A percentile compares a stretch with the other conserved stretches of the same genome.
phyloP scores from a whole-genome alignment of 2,888 invertebrate species.

The Enchytraeus crypticus region DNA sequence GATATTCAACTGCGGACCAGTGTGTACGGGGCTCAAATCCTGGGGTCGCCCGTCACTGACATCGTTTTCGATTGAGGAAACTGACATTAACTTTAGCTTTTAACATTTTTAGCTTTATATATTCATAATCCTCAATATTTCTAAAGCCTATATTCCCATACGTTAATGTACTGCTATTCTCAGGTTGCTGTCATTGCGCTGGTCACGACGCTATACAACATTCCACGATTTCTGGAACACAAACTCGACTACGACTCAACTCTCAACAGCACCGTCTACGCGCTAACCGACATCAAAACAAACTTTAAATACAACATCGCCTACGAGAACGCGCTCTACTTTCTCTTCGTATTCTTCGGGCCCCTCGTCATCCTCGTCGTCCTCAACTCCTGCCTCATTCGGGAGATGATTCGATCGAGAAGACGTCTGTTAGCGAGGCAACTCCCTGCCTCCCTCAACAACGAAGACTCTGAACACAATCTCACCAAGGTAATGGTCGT shows the following conservation, averaged over 20 bases:
- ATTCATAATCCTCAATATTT: too few species aligned
- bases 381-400: slow-evolving; percentile 23
- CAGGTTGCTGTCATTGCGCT: slow-evolving; percentile 15
- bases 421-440: slow-evolving; percentile 10
- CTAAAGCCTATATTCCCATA: too few species aligned
- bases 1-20: too few species aligned
- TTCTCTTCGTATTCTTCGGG: slow-evolving; percentile 26
- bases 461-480: slow-evolving; percentile 25
- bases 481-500: slow-evolving; percentile 29
- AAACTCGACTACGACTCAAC: slow-evolving; percentile 2
- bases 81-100: too few species aligned
- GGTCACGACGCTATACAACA: slow-evolving; percentile 21
- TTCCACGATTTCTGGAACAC: slow-evolving; percentile 26
- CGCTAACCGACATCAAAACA: background rate
- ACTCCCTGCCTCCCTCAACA: background rate
- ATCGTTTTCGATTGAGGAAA: too few species aligned
- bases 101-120: too few species aligned
- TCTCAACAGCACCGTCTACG: background rate
- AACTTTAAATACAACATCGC: slow-evolving; percentile 21
- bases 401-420: slow-evolving; percentile 22
- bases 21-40: too few species aligned
- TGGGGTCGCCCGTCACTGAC: too few species aligned
- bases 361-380: slow-evolving; percentile 26
- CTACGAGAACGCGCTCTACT: slow-evolving; percentile 27
- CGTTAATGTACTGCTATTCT: background rate